Percentiles rank a stretch among this genome's conserved stretches.
phyloP scores from a whole-genome alignment of 2,888 invertebrate species.

The Caenorhabditis afra region DNA sequence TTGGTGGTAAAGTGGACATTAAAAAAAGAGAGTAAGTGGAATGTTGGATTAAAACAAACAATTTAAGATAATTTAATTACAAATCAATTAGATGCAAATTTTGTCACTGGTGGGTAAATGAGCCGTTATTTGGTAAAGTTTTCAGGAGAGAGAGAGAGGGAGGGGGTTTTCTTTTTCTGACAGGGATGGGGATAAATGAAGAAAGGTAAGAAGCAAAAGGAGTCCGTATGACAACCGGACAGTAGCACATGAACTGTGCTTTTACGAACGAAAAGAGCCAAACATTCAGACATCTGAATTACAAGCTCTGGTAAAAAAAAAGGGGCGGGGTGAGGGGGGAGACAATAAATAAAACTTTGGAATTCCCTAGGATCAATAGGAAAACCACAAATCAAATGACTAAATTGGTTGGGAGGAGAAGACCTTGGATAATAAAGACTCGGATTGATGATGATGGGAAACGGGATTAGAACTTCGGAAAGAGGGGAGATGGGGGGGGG shows the following conservation, averaged over 20 bases:
- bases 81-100: conserved; percentile 17
- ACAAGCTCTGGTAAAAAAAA: conserved; percentile 19
- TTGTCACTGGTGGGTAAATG: conserved; percentile 59
- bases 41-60: conserved; percentile 42
- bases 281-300: conserved; percentile 50
- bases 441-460: no score
- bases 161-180: conserved; percentile 1
- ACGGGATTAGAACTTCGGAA: background rate
- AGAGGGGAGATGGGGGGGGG: no score
- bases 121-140: conserved; percentile 58
- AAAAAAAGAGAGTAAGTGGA: conserved; percentile 24
- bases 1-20: background rate
- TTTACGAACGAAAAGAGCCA: background rate
- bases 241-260: no score
- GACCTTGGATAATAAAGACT: background rate
- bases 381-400: background rate
- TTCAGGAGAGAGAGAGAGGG: conserved; percentile 25
- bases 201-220: conserved; percentile 4
- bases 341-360: conserved; percentile 8
- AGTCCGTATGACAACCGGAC: conserved; percentile 18
- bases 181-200: conserved; percentile 3
- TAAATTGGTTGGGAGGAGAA: background rate
- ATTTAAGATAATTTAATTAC: background rate
- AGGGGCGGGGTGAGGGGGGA: background rate
- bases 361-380: conserved; percentile 5